These are phyloP conservation scores for Pissodes strobi DNA, from an alignment of 1,140 invertebrate species.

Conservation along the genomic window DNA sequence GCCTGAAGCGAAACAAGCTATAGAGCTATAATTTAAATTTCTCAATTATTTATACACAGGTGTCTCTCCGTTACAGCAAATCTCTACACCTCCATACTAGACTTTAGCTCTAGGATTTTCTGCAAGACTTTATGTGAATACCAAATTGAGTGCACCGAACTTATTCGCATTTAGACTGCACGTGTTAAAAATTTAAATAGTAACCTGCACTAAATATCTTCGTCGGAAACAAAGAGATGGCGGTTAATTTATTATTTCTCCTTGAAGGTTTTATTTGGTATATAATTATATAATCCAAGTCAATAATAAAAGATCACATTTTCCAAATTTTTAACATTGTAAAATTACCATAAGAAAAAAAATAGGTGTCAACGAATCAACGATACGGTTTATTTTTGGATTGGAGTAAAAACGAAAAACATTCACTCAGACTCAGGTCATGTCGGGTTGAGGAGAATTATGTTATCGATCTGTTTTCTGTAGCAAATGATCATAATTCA, in stretches of 20 bases:
- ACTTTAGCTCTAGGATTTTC: slow-evolving; percentile 14
- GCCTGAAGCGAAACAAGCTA: too few relatives aligned
- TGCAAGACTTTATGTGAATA: slow-evolving; percentile 15
- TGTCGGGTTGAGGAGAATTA: too few relatives aligned
- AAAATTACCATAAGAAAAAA: too few relatives aligned
- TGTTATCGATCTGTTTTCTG: too few relatives aligned
- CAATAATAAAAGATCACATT: too few relatives aligned
- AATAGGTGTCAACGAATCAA: too few relatives aligned
- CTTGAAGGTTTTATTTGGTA: neutral
- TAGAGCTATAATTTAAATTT: neutral
- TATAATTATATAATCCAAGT: too few relatives aligned
- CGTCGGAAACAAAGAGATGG: neutral
- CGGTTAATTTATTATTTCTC: neutral
- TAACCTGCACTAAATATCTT: slow-evolving; percentile 3
- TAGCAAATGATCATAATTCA: too few relatives aligned
- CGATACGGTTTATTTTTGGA: too few relatives aligned
- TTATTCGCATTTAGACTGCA: slow-evolving; percentile 13
- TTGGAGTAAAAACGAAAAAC: too few relatives aligned
- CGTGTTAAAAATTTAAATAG: slow-evolving; percentile 15
- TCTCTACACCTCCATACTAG: slow-evolving; percentile 1
- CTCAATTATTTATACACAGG: slow-evolving; percentile 7
- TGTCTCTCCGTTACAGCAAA: neutral
- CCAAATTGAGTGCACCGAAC: slow-evolving; percentile 1
- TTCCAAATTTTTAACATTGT: too few relatives aligned
- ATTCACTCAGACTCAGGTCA: too few relatives aligned